Evolutionary conservation across 1,140 invertebrate species (phyloP), one percentile per base, ranked within the genome.

Genomic region (Drosophila suzukii): DNA sequence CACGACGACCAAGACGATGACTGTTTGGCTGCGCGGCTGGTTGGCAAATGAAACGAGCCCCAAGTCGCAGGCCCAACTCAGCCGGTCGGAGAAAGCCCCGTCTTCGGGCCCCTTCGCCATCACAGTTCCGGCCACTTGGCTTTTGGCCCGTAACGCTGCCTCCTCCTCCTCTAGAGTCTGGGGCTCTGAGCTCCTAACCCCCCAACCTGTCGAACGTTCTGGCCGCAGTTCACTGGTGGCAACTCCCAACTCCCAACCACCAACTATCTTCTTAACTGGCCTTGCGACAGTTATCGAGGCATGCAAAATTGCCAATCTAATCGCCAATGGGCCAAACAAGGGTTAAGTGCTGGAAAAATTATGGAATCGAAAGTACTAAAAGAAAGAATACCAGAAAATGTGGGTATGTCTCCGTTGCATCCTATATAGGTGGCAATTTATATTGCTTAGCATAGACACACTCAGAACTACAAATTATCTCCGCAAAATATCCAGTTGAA

Each of bases 231-330:
- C 24, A 34, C 17, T 54, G 1, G 50, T n/a, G n/a, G n/a, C 6
- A 34, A 10, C 30, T 36, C 3, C 7, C 12, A 20, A 5, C 12
- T 6, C 0, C 12, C 51, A 53, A 20, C 50, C 7, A 13, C 17
- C 51, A 34, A 27, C 24, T 17, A 11, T 24, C 24, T 30, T 38
- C 59, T 61, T 59, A 55, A 70, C 81, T 68, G 66, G 71, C 82
- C 73, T 63, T 78, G 58, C 80, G 82, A 90, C 78, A 81, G 70
- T 72, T 85, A 91, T 88, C 90, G 85, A 91, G 83, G 53, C 90
- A 80, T 88, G 76, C 74, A 75, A 82, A 91, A 91, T 91, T 82
- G 74, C 58, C 77, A 75, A 91, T 91, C 90, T 90, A 91, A 91
- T 91, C 90, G 78, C 44, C 75, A 55, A 30, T 38, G 54, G 55